Base-by-base conservation (phyloP, 2,888 invertebrate genomes). In the Melanostoma scalare region DNA sequence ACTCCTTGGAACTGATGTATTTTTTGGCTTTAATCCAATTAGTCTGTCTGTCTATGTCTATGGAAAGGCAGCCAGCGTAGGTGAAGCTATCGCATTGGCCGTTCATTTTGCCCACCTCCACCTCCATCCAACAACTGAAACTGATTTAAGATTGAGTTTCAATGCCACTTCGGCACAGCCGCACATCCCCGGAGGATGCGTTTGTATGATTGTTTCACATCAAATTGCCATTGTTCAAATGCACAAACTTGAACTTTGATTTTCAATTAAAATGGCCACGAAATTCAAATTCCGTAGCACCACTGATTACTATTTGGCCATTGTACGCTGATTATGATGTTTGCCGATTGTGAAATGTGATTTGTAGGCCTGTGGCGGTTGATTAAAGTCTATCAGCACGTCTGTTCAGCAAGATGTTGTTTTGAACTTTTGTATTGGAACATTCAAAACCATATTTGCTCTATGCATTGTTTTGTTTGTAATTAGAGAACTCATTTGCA, bases 161-260 rank as follows among this genome's bases (percentile, higher is more conserved):
- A 61, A 46, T 61, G 20, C 46, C 6, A 38, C 2, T 10, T 4
- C 38, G 20, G 38, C 36, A 55, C 1, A 8, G 10, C 9, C 36
- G 5, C 31, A 61, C 10, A 36, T 35, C 61, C 2, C 35, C n/a
- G 31, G 5, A 10, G 1, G 35, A 33, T 30, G 48, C 50, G 6
- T 50, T 36, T 9, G 10, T 50, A 36, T 50, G 38, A 31, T 38
- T 36, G 46, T 61, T 20, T 20, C 20, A 20, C 20, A 20, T 20
- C 20, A 48, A 50, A 31, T 63, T 63, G 30, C 63, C 6, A 50
- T 50, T 61, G 46, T 61, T 6, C 6, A 50, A 36, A 50, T 50
- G 38, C 38, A 38, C 38, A 48, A 63, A 63, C 63, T 63, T 63
- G 48, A 63, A 63, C 63, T 63, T 63, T 63, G 63, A 50, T 31